Evolutionary conservation across 2,797 vertebrate species (phyloP), one percentile per base, ranked within the genome.

Genomic region (Acanthis flammea): DNA sequence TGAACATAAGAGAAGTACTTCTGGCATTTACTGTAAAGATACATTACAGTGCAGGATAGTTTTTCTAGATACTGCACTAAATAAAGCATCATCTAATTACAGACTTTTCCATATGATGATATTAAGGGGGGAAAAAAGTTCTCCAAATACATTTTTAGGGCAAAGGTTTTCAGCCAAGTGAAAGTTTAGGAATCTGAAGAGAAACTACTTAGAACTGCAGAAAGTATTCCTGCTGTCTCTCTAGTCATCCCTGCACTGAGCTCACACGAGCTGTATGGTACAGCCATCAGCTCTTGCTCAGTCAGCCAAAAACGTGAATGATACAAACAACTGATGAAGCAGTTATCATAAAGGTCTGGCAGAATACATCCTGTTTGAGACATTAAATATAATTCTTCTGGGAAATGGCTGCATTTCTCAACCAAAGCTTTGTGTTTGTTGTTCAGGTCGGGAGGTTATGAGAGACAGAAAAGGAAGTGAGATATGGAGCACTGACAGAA

Each of bases 341-440:
- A 85, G n/a, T 60, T 85, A 80, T 41, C 50, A 71, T 61, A 73
- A 76, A 89, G 60, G 78, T 80, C 86, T 92, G 53, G 19, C 27
- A 81, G 44, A 93, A 81, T 10, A 70, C 67, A 93, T 88, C 88
- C 94, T 88, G 83, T 58, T 35, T 81, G 77, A 94, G 93, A 92
- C 47, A 93, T 39, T 81, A 55, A 89, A 63, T 89, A 79, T 44
- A 18, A 45, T 67, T 87, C 74, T 92, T 76, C 72, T 79, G 88
- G 91, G 78, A 91, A 95, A 94, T 3, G 6, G 45, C 0, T 42
- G 9, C 16, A 35, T 57, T 85, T 77, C n/a, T 58, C 67, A 90
- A 74, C 11, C n/a, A 80, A 80, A 30, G 28, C 62, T 81, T 58
- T 80, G 44, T 45, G 13, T 67, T 95, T 87, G 78, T 67, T 91